These are phyloP conservation scores for Trochalopteron elliotii DNA, from an alignment of 2,113 vertebrate species.

Conservation along the genomic window DNA sequence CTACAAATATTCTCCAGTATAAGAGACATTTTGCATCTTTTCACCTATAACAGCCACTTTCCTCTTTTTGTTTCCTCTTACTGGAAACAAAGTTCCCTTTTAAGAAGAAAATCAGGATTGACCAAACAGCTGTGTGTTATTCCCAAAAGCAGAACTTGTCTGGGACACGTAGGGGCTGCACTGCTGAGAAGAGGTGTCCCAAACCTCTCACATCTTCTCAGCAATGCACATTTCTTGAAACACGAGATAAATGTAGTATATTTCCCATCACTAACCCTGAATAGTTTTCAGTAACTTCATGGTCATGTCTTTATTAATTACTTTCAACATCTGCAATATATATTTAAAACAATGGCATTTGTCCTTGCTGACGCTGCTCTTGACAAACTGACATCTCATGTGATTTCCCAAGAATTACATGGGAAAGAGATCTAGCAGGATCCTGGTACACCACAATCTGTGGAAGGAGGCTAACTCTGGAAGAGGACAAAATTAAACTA, in stretches of 20 bases:
- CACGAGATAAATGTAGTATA: not conserved
- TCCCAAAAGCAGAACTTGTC: not conserved
- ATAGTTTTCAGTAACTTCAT: not conserved
- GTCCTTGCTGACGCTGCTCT: not conserved
- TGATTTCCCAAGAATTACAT: constrained; percentile 14
- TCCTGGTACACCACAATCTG: not conserved
- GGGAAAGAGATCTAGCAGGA: not conserved
- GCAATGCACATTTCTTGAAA: not conserved
- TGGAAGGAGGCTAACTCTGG: constrained; percentile 35
- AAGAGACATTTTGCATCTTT: not conserved
- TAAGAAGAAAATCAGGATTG: not conserved
- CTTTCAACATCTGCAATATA: not conserved
- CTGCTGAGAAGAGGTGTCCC: not conserved
- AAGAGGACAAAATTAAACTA: constrained; percentile 21
- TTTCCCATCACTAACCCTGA: not conserved
- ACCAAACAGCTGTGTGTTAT: not conserved
- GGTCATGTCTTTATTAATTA: not conserved
- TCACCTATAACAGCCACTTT: not conserved
- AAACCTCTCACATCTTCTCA: not conserved
- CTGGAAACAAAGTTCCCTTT: not conserved
- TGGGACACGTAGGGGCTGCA: not conserved
- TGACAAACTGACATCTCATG: not conserved
- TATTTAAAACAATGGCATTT: constrained; percentile 44
- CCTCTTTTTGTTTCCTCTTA: not conserved
- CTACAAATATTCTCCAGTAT: not conserved